These are phyloP conservation scores for Crossocerus cetratus DNA, from an alignment of 2,888 invertebrate species.

Conservation along the genomic window DNA sequence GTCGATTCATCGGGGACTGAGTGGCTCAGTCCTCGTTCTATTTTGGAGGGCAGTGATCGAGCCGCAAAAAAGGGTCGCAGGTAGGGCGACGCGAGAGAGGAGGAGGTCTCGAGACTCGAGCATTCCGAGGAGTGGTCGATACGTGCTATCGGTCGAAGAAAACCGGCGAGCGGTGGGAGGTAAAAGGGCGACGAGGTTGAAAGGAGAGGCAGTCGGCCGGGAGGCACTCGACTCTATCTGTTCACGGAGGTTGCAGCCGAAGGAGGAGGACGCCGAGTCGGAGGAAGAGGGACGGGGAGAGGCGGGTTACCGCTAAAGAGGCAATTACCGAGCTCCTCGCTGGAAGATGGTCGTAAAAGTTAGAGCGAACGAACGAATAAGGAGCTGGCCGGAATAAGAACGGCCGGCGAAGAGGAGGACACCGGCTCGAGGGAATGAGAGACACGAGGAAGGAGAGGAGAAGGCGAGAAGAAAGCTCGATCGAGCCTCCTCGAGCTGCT, in stretches of 20 bases:
- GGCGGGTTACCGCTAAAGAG: slow-evolving; percentile 70
- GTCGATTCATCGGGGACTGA: too few species aligned
- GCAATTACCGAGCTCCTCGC: slow-evolving; percentile 71
- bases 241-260: slow-evolving; percentile 17
- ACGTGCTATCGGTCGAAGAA: background rate
- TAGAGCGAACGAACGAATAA: slow-evolving; percentile 57
- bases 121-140: slow-evolving; percentile 18
- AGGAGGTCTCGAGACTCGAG: background rate
- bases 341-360: slow-evolving; percentile 73
- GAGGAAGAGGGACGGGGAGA: slow-evolving; percentile 34
- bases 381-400: slow-evolving; percentile 34
- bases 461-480: slow-evolving; percentile 20
- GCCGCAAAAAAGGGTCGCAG: too few species aligned
- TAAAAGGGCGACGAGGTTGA: slow-evolving; percentile 13
- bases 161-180: background rate
- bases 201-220: slow-evolving; percentile 29
- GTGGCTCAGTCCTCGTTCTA: background rate
- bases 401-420: slow-evolving; percentile 11
- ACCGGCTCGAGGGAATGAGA: slow-evolving; percentile 5
- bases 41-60: background rate
- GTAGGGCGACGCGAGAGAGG: too few species aligned
- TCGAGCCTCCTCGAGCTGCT: slow-evolving; percentile 48
- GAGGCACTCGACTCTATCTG: slow-evolving; percentile 35
- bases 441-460: slow-evolving; percentile 27
- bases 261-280: background rate